Evolutionary conservation across 2,113 vertebrate species (phyloP), one percentile per base, ranked within the genome.

Genomic region (Irena cyanogastra): DNA sequence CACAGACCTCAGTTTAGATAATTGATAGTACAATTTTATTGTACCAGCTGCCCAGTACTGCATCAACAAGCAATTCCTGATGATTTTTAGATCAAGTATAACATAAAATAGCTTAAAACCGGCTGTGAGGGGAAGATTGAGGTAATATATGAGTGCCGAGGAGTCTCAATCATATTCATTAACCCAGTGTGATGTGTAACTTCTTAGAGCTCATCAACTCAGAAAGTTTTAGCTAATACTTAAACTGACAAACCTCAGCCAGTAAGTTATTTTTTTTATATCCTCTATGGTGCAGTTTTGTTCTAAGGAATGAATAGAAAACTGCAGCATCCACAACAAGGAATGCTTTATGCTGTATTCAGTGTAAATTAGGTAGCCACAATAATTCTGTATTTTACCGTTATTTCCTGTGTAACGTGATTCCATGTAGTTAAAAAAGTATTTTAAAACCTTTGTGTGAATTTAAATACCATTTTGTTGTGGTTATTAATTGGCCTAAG

Each of bases 341-440:
- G 11, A 88, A 75, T 33, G 10, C 9, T 83, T 85, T 39, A 54
- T 35, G 27, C 50, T 41, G 15, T 21, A 31, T 65, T 86, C 26
- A 47, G 11, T 49, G 11, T 77, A 63, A 72, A 68, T 52, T 70
- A 66, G 71, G 18, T 74, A 63, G 26, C 24, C 14, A 69, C 50
- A 77, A 21, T 53, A 80, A 52, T 78, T 50, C 49, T 47, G 11
- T 35, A 7, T 72, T 83, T 83, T 83, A 47, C 11, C 2, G 13
- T 65, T 27, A 42, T 52, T 90, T 6, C 1, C 69, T 16, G n/a
- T 76, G 4, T 66, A 47, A 74, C 0, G 0, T 20, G 26, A 56
- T 65, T 57, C 47, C 26, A 35, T 65, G 6, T 5, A 24, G 41
- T 78, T 2, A 1, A 49, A 49, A 63, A 53, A 44, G 15, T 11